Conservation (phyloP, 2,797 vertebrate genomes). For the Oophaga sylvatica region DNA sequence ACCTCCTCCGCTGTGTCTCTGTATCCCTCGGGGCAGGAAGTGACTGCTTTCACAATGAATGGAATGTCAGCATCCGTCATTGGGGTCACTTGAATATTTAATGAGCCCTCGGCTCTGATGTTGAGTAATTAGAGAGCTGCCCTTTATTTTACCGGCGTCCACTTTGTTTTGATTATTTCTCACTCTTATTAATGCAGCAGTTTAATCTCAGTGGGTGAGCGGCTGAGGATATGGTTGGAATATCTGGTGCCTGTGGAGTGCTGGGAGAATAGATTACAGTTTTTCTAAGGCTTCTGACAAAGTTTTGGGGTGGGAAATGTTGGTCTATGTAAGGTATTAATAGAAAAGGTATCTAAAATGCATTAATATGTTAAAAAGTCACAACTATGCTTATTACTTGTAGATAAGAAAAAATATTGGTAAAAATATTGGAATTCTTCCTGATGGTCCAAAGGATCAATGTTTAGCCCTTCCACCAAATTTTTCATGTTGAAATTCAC, state of each 20-base stretch:
- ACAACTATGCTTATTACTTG: background rate
- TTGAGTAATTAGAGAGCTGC: constrained; percentile 66
- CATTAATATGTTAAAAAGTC: background rate
- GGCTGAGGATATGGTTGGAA: constrained; percentile 30
- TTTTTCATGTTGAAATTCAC: no score
- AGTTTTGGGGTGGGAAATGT: no score
- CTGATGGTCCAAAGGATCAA: no score
- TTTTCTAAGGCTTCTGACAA: background rate
- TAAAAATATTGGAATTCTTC: no score
- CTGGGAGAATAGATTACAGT: constrained; percentile 31
- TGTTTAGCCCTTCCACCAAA: no score
- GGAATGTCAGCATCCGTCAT: constrained; percentile 72
- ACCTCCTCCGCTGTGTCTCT: background rate
- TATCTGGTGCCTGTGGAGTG: constrained; percentile 18
- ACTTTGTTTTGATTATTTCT: constrained; percentile 59
- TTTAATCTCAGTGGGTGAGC: constrained; percentile 60
- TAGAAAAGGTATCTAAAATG: background rate
- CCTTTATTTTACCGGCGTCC: constrained; percentile 53
- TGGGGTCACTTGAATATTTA: constrained; percentile 75
- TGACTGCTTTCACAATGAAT: constrained; percentile 66
- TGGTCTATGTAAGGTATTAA: background rate
- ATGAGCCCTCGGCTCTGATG: constrained; percentile 64
- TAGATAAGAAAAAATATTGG: no score
- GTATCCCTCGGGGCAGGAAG: background rate
- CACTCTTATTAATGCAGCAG: constrained; percentile 61